Percentiles rank a stretch among this genome's conserved stretches.
phyloP scores from a whole-genome alignment of 2,113 vertebrate species.

The Coracopsis vasa region DNA sequence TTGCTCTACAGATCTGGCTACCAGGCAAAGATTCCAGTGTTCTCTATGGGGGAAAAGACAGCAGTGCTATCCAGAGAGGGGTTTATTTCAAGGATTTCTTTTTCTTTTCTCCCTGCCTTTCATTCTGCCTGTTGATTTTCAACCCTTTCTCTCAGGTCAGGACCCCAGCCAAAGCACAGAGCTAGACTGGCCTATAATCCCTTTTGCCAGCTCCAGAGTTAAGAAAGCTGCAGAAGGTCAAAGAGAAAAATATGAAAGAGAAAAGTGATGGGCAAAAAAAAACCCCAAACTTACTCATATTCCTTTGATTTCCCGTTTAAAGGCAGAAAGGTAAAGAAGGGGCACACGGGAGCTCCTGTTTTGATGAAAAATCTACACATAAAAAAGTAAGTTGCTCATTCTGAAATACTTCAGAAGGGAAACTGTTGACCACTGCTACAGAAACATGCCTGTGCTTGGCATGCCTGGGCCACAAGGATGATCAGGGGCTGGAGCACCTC shows the following conservation, averaged over 20 bases:
- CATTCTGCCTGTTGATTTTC: not conserved
- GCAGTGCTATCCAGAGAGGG: not conserved
- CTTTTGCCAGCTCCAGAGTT: not conserved
- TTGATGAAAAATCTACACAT: not conserved
- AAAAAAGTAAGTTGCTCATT: not conserved
- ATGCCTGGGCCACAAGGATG: not conserved
- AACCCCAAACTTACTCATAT: rapidly evolving
- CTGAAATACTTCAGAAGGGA: not conserved
- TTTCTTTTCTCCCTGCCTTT: not conserved
- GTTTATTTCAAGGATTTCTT: not conserved
- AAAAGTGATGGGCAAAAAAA: not conserved
- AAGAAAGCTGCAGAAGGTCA: not conserved
- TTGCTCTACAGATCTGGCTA: not conserved
- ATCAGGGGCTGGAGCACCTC: too few species aligned
- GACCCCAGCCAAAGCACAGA: not conserved
- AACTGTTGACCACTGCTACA: not conserved
- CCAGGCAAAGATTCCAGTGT: not conserved
- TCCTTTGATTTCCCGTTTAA: not conserved
- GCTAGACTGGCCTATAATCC: not conserved
- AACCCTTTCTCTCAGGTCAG: not conserved
- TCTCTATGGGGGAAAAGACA: not conserved
- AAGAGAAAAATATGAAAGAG: not conserved
- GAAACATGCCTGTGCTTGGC: not conserved
- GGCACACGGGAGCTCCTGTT: not conserved
- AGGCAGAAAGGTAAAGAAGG: not conserved